Conservation (phyloP, 1,140 invertebrate species). For the Magallana angulata region DNA sequence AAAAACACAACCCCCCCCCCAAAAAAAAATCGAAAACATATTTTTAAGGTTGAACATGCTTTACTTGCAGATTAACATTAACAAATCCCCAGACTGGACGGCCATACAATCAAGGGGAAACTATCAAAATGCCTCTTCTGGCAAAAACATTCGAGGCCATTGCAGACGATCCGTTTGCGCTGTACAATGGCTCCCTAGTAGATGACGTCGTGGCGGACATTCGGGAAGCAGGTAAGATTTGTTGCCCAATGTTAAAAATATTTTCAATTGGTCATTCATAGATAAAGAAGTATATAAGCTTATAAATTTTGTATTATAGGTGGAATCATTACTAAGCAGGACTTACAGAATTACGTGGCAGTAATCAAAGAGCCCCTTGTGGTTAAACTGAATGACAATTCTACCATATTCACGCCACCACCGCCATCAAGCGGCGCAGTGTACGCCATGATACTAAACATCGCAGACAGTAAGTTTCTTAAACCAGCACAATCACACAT, state of each 20-base stretch:
- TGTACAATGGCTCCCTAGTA: slow-evolving; percentile 72
- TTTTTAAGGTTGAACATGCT: too few relatives aligned
- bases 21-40: too few relatives aligned
- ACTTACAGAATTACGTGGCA: slow-evolving; percentile 69
- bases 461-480: slow-evolving; percentile 83
- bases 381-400: slow-evolving; percentile 71
- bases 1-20: too few relatives aligned
- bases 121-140: slow-evolving; percentile 61
- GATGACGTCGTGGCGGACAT: slow-evolving; percentile 70
- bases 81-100: slow-evolving; percentile 61
- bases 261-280: too few relatives aligned
- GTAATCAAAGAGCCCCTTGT: slow-evolving; percentile 60
- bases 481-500: too few relatives aligned
- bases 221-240: slow-evolving; percentile 60
- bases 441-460: slow-evolving; percentile 89
- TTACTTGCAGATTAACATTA: slow-evolving; percentile 51
- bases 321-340: slow-evolving; percentile 74
- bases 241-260: too few relatives aligned
- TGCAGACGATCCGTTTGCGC: slow-evolving; percentile 63
- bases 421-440: slow-evolving; percentile 91
- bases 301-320: slow-evolving; percentile 49
- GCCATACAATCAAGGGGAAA: slow-evolving; percentile 69
- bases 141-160: slow-evolving; percentile 66
- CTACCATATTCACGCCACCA: slow-evolving; percentile 86
- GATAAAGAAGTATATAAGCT: too few relatives aligned